Evolutionary conservation across 1,140 invertebrate genomes (phyloP).

Genomic region (Drosophila santomea): DNA sequence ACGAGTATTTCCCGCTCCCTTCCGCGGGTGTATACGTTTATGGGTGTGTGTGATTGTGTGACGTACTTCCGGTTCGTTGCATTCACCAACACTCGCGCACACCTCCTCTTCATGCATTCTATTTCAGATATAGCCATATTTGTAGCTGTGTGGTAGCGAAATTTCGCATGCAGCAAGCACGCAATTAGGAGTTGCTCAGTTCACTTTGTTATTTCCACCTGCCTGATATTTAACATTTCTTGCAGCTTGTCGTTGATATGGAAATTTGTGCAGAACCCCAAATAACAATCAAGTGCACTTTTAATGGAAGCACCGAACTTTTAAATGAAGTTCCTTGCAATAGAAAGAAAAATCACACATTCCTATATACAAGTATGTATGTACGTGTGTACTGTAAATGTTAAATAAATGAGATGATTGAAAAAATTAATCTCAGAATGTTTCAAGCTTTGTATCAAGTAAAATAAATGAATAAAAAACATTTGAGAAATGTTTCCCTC

Average conservation of each 20-base stretch:
- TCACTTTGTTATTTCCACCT: conserved; percentile 14
- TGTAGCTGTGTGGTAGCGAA: neutral
- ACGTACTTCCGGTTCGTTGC: conserved; percentile 40
- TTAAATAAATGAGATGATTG: too few species aligned
- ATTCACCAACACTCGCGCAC: conserved; percentile 37
- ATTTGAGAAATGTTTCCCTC: too few species aligned
- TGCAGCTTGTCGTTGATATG: conserved; percentile 7
- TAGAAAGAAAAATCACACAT: neutral
- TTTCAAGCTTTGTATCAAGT: too few species aligned
- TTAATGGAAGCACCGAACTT: neutral
- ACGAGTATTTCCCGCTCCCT: conserved; percentile 44
- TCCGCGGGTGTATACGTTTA: neutral
- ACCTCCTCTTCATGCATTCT: conserved; percentile 51
- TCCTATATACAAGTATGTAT: too few species aligned
- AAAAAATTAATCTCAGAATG: too few species aligned
- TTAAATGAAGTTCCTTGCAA: neutral
- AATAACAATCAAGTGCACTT: conserved; percentile 4
- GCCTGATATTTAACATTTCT: conserved; percentile 13
- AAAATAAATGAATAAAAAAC: too few species aligned
- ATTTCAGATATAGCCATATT: conserved; percentile 32
- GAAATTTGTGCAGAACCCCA: neutral
- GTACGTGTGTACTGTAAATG: too few species aligned
- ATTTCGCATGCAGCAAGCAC: conserved; percentile 31
- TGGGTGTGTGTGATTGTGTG: conserved; percentile 18
- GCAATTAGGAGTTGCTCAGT: conserved; percentile 70